Base-by-base conservation (phyloP, 2,797 vertebrate species). In the Hippopotamyrus pictus region DNA sequence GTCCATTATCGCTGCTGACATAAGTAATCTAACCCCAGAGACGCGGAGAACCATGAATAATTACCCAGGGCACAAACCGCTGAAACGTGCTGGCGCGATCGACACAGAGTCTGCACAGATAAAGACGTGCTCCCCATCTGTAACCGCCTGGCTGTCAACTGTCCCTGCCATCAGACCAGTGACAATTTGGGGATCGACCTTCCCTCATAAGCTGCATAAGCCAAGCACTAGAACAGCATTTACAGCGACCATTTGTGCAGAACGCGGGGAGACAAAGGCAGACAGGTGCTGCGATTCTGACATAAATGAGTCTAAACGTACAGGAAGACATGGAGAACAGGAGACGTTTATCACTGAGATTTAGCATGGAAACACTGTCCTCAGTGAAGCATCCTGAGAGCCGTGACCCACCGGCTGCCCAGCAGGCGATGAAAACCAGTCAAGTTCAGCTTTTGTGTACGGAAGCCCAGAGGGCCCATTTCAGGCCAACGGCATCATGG, bases 1-100 rank as follows among this genome's bases (percentile, higher is more conserved):
- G 90, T 91, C 86, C 79, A 85, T 92, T 92, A 93, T 92, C 92
- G 91, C 91, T 92, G 92, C 92, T 92, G 91, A 91, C 92, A 92
- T 92, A 92, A 91, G 91, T 91, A 91, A 90, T 90, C 90, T 89
- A 90, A 91, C 91, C 92, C 90, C 54, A 25, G 91, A 93, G 91
- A 90, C 91, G 62, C 48, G 29, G 53, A 73, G 22, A 37, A 12
- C n/a, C 90, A 92, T 93, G 92, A 89, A 91, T 93, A 91, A 93
- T 93, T 93, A 91, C 92, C 91, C 6, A 6, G 29, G 29, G n/a
- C 44, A n/a, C 44, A 44, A 25, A 7, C 53, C 11, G 9, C 46
- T 44, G 59, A 89, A 65, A 33, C 22, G 79, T 53, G 62, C 79
- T 0, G 33, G 11, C 51, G 44, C 22, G 4, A 17, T 53, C 57